Evolutionary conservation across 2,797 vertebrate genomes (phyloP).

Genomic region (Aphelocoma californica): DNA sequence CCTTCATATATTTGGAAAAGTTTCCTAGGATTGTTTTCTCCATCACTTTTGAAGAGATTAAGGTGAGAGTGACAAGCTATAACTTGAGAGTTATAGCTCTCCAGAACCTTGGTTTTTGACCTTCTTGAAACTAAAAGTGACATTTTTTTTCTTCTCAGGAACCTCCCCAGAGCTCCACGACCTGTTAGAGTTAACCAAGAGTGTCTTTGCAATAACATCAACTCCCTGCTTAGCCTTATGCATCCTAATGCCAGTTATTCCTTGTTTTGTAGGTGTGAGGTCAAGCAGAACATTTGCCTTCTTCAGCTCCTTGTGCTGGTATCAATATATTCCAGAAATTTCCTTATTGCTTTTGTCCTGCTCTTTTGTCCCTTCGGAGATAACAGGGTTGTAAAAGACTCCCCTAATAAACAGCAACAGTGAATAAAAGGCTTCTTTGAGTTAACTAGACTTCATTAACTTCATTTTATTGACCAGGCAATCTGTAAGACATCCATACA

Average conservation of each 20-base stretch:
- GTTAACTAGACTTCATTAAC: not conserved
- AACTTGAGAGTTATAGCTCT: not conserved
- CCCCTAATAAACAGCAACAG: not conserved
- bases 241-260: not conserved
- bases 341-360: not conserved
- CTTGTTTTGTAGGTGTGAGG: not conserved
- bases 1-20: not conserved
- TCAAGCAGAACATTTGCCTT: not conserved
- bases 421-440: not conserved
- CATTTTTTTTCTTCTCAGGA: not conserved
- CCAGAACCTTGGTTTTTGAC: not conserved
- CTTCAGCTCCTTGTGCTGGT: not conserved
- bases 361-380: not conserved
- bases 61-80: not conserved
- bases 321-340: not conserved
- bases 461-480: not conserved
- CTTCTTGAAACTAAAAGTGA: not conserved
- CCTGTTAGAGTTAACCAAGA: not conserved
- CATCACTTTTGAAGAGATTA: not conserved
- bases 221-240: not conserved
- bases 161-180: not conserved
- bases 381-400: not conserved
- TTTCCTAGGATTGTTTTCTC: not conserved
- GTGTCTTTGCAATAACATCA: not conserved
- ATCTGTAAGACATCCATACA: not conserved